Evolutionary conservation across 2,113 vertebrate species (phyloP), one percentile per base, ranked within the genome.

Genomic region (Cinclus mexicanus): DNA sequence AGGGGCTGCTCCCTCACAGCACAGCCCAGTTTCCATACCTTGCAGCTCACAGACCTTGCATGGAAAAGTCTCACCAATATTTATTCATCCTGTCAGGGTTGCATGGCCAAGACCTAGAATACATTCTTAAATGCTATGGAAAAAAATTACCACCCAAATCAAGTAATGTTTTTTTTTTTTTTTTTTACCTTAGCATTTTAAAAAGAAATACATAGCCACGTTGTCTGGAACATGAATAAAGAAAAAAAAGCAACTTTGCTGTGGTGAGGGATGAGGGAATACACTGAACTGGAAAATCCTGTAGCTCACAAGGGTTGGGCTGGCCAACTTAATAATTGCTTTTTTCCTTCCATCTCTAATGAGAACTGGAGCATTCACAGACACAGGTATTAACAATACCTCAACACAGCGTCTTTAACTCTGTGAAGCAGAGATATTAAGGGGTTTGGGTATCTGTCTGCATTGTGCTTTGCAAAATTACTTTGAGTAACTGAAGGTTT

Each of bases 271-370:
- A 91, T 56, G 56, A 79, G 22, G 49, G 91, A 89, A 79, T 89
- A 96, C n/a, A 61, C 74, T 87, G 81, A 87, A 95, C 91, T 92
- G 91, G 91, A 96, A 96, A 95, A 95, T 93, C 93, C 91, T 85
- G 95, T 96, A 6, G 41, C 42, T 93, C 70, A 39, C 53, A 50
- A 41, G 70, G 81, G 89, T 4, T 95, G 91, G 87, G 80, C 65
- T 65, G 60, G 76, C 77, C 87, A 94, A 44, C n/a, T n/a, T 71
- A 55, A 1, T 83, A 75, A 93, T 53, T 93, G 70, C n/a, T 65
- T 93, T 94, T 94, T 95, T 85, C 91, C 84, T 91, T 76, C 74
- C 87, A 46, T 59, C 78, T 76, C 84, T 93, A 91, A 95, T 87
- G 78, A 91, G 75, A 57, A 61, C n/a, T 64, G 44, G 28, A 91